A percentile compares a stretch with the other conserved stretches of the same genome.
Evolutionary conservation across 2,797 vertebrate species (phyloP).

Genomic region (Gorsachius magnificus): DNA sequence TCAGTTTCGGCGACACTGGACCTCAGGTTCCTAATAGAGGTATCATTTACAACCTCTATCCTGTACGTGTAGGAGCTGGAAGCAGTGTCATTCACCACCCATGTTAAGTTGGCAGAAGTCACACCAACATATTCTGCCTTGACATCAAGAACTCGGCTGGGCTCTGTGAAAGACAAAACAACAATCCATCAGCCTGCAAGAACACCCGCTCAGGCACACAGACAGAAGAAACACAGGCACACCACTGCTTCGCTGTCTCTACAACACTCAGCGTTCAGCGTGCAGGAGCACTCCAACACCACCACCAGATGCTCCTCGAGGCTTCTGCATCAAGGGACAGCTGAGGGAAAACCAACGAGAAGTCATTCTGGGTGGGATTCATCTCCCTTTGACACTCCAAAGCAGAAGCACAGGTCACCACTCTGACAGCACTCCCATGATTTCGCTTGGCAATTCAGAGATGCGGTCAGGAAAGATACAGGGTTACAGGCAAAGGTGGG

Average conservation of each 20-base stretch:
- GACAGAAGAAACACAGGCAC: not conserved
- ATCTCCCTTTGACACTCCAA: not conserved
- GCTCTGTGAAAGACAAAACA: conserved; percentile 31
- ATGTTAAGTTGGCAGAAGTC: not conserved
- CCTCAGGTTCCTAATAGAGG: rapidly evolving
- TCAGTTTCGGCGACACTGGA: rapidly evolving
- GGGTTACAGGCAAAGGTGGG: too few relatives aligned
- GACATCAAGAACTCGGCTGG: not conserved
- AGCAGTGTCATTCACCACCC: not conserved
- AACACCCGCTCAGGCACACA: not conserved
- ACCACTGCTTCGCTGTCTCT: too few relatives aligned
- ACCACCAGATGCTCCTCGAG: not conserved
- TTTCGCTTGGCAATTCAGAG: not conserved
- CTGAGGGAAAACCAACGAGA: not conserved
- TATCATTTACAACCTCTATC: not conserved
- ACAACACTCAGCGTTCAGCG: not conserved
- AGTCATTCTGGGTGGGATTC: not conserved
- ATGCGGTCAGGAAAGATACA: not conserved
- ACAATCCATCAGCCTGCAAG: not conserved
- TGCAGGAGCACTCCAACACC: not conserved
- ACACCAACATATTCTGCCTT: not conserved
- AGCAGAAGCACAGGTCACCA: not conserved
- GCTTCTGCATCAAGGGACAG: not conserved
- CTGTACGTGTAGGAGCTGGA: not conserved
- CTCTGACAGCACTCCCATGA: not conserved